Base-by-base conservation (phyloP, 1,140 invertebrate species). In the Drosophila nigromelanica region DNA sequence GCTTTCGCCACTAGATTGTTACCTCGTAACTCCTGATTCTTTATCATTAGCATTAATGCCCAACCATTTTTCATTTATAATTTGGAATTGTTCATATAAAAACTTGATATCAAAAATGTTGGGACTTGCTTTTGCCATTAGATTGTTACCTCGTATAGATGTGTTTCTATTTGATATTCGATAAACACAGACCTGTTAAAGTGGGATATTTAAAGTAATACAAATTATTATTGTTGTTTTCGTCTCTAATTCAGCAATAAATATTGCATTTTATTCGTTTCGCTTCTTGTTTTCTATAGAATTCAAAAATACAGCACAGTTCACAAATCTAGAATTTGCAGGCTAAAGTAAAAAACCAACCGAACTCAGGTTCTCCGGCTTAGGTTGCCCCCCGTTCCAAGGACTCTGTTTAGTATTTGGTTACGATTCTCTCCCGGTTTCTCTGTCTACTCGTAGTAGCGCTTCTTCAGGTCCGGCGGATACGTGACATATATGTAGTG, bases 401-500 rank as follows among this genome's bases (percentile, higher is more conserved):
- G 18, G n/a, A 58, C 55, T 59, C 11, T 33, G 27, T 63, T 69
- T 59, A 66, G 55, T 78, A 62, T 55, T 56, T 66, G 58, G 60
- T 40, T 35, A 27, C 56, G n/a, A 42, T 67, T 50, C 35, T 55
- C 45, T 58, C 27, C 59, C 71, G 52, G 18, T 47, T 40, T 52
- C 18, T 18, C 18, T 18, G 2, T 39, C 66, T 86, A 91, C 76
- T 91, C 92, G 90, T 95, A 93, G 73, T 96, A 93, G 54, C 96
- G 93, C 76, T 96, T 94, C 91, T 97, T 96, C 37, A 97, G 93
- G 92, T 97, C 96, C 11, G 96, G 96, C 54, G 96, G 96, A 93
- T 97, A 97, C 50, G 96, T 95, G 66, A 96, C 96, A 92, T 96
- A 97, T 74, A 97, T 97, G 92, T 97, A 97, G 90, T 96, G 96